phyloP scores from a whole-genome alignment of 2,888 invertebrate genomes.

The Adelognathus sp. region DNA sequence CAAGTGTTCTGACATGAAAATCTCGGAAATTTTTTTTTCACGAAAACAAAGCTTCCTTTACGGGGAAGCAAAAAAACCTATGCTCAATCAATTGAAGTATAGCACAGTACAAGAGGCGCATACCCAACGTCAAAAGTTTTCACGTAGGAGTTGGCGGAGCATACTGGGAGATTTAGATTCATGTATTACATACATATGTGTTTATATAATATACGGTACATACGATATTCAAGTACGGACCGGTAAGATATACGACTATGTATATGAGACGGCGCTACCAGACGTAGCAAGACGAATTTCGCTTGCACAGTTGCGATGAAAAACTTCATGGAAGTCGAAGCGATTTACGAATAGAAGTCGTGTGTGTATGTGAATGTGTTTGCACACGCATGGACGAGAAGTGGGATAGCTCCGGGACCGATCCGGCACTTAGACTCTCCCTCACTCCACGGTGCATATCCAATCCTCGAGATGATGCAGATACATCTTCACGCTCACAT shows the following conservation, averaged over 20 bases:
- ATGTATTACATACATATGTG: constrained; percentile 20
- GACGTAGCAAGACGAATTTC: constrained; percentile 39
- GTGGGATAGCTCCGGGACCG: background rate
- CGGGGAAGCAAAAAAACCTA: constrained; percentile 21
- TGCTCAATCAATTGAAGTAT: constrained; percentile 46
- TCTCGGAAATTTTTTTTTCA: no score
- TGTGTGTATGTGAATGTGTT: background rate
- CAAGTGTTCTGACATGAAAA: no score
- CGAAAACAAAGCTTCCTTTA: no score
- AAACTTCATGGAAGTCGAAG: constrained; percentile 49
- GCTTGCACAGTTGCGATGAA: constrained; percentile 31
- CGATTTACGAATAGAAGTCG: constrained; percentile 51
- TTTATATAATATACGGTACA: background rate
- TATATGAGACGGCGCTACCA: constrained; percentile 10
- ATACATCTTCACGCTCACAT: constrained; percentile 54
- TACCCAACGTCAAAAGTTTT: constrained; percentile 49
- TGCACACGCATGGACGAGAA: background rate
- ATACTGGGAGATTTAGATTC: background rate
- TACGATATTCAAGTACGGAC: background rate
- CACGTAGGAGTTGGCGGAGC: constrained; percentile 42
- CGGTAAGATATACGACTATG: constrained; percentile 7
- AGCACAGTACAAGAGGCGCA: background rate
- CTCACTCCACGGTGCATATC: constrained; percentile 64
- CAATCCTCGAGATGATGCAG: constrained; percentile 71
- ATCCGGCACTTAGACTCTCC: constrained; percentile 64